These are phyloP conservation scores for Protonemura montana DNA, from an alignment of 2,888 invertebrate genomes.

Conservation along the genomic window DNA sequence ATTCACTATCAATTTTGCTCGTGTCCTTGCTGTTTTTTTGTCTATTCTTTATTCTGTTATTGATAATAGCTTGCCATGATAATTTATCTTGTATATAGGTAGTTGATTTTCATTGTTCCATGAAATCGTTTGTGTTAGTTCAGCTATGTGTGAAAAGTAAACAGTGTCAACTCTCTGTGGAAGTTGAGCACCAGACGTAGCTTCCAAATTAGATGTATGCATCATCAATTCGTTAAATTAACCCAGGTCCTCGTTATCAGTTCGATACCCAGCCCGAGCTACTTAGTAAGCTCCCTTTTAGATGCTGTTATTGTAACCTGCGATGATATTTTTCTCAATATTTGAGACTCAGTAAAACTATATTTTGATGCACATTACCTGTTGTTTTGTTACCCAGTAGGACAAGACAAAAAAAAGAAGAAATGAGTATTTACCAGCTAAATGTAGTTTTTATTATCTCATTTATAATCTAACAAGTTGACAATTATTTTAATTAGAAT, in stretches of 20 bases:
- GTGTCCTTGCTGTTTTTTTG: not conserved
- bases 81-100: not conserved
- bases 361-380: conserved; percentile 34
- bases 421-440: not conserved
- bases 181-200: not conserved
- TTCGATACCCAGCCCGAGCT: not conserved
- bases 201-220: conserved; percentile 9
- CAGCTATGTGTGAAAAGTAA: not conserved
- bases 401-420: not conserved
- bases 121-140: not conserved
- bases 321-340: conserved; percentile 33
- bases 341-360: conserved; percentile 39
- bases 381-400: not conserved
- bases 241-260: not conserved
- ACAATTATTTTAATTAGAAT: conserved; percentile 2
- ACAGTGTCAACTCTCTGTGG: not conserved
- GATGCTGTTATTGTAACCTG: not conserved
- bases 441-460: not conserved
- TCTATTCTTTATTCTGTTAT: not conserved
- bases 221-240: not conserved
- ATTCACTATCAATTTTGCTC: not conserved
- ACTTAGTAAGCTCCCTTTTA: conserved; percentile 7
- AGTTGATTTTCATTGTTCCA: not conserved
- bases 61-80: not conserved
- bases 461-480: conserved; percentile 16